A percentile compares a stretch with the other conserved stretches of the same genome.
Conservation (phyloP, 2,113 vertebrate species). For the Nothobranchius kuhntae region DNA sequence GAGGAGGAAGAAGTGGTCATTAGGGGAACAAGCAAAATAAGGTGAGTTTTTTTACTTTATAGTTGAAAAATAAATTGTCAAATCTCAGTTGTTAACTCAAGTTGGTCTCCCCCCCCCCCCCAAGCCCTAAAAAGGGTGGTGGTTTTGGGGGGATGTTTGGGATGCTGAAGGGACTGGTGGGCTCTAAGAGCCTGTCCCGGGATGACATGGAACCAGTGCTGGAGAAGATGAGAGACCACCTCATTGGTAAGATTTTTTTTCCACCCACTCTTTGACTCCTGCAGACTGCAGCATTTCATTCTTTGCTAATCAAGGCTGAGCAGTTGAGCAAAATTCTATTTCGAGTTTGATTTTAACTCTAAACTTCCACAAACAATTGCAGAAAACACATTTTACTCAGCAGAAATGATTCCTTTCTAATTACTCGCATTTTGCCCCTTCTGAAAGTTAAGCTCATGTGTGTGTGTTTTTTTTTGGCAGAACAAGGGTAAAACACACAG, state of each 20-base stretch:
- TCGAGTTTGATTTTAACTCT: no score
- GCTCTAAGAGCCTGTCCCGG: constrained; percentile 90
- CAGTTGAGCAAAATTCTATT: no score
- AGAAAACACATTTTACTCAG: no score
- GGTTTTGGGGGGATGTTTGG: constrained; percentile 95
- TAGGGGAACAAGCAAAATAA: constrained; percentile 75
- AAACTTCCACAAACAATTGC: no score
- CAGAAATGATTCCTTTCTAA: no score
- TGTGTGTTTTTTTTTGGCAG: no score
- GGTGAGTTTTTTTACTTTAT: constrained; percentile 40
- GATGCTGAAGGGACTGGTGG: constrained; percentile 96
- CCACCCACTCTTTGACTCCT: no score
- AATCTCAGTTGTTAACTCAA: background rate
- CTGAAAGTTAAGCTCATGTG: no score
- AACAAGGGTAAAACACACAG: no score
- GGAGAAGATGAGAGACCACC: constrained; percentile 97
- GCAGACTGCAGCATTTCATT: no score
- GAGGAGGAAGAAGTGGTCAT: constrained; percentile 72
- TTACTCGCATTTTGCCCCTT: no score
- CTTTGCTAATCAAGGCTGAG: background rate
- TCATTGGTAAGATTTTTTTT: constrained; percentile 82
- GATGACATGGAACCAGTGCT: constrained; percentile 93
- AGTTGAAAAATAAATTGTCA: background rate
- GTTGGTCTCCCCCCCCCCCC: background rate
- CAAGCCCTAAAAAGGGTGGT: constrained; percentile 84